phyloP scores from a whole-genome alignment of 2,888 invertebrate genomes.

The Pammene fasciana region DNA sequence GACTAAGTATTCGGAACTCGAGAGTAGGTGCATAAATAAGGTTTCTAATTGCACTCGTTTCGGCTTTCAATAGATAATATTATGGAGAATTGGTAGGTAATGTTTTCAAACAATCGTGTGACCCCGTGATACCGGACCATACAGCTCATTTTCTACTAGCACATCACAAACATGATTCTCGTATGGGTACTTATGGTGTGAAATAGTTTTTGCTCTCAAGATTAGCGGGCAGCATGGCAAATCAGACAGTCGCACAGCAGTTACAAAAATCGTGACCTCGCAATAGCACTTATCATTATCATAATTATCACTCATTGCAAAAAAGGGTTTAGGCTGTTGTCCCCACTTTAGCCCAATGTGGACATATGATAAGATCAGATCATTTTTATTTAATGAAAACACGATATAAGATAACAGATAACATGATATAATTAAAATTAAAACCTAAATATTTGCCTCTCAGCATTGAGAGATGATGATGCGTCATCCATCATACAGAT shows the following conservation, averaged over 20 bases:
- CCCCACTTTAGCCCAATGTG: neutral
- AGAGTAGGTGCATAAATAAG: too few relatives aligned
- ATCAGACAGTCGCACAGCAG: slow-evolving; percentile 64
- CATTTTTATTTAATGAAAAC: neutral
- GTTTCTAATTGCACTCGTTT: too few relatives aligned
- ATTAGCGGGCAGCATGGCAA: slow-evolving; percentile 47
- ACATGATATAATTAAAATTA: too few relatives aligned
- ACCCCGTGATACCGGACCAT: too few relatives aligned
- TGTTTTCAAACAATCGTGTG: too few relatives aligned
- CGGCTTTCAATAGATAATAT: too few relatives aligned
- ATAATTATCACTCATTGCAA: neutral
- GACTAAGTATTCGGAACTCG: too few relatives aligned
- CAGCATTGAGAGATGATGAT: too few relatives aligned
- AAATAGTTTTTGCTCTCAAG: neutral
- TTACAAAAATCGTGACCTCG: slow-evolving; percentile 53
- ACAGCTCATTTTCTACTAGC: neutral
- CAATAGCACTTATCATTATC: slow-evolving; percentile 56
- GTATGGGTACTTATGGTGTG: neutral
- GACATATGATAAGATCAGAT: neutral
- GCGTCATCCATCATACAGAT: too few relatives aligned
- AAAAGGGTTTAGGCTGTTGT: neutral
- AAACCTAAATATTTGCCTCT: too few relatives aligned
- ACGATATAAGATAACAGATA: too few relatives aligned
- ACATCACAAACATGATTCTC: neutral
- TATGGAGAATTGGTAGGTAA: too few relatives aligned